phyloP scores from a whole-genome alignment of 2,797 vertebrate species.

The Salarias fasciatus region DNA sequence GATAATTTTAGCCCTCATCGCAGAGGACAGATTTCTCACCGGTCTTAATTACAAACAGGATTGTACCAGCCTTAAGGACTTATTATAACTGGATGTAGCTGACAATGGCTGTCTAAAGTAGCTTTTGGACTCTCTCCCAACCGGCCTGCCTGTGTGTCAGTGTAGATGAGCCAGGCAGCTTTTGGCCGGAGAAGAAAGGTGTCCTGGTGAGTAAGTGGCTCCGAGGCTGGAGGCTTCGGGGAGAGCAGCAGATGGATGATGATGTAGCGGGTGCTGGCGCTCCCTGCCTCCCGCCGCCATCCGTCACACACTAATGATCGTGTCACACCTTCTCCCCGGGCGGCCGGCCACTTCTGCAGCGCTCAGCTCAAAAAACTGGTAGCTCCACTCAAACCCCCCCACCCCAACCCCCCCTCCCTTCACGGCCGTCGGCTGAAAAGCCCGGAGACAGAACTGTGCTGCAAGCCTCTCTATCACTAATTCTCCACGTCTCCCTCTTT shows the following conservation, averaged over 20 bases:
- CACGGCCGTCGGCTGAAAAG: conserved; percentile 62
- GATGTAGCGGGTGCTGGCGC: conserved; percentile 76
- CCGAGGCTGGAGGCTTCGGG: conserved; percentile 63
- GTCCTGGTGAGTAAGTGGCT: conserved; percentile 76
- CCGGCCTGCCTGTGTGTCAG: conserved; percentile 55
- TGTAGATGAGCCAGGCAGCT: conserved; percentile 67
- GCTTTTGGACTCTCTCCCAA: conserved; percentile 61
- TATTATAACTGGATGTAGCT: conserved; percentile 46
- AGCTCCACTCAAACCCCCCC: conserved; percentile 67
- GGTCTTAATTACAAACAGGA: conserved; percentile 44
- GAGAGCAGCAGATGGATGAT: conserved; percentile 80
- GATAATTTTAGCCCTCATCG: conserved; percentile 18
- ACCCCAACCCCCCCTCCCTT: no score
- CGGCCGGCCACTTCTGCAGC: conserved; percentile 75
- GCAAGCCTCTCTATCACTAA: conserved; percentile 61
- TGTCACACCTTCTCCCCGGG: conserved; percentile 82
- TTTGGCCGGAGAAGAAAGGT: conserved; percentile 74
- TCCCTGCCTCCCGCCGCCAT: conserved; percentile 76
- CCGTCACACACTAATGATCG: conserved; percentile 82
- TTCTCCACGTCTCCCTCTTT: conserved; percentile 48
- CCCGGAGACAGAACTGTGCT: conserved; percentile 52
- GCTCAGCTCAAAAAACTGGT: conserved; percentile 77
- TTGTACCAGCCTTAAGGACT: conserved; percentile 33
- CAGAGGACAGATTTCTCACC: conserved; percentile 33
- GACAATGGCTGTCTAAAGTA: conserved; percentile 62